Evolutionary conservation across 2,113 vertebrate genomes (phyloP), one percentile per base, ranked within the genome.

Genomic region (Rostratula benghalensis): DNA sequence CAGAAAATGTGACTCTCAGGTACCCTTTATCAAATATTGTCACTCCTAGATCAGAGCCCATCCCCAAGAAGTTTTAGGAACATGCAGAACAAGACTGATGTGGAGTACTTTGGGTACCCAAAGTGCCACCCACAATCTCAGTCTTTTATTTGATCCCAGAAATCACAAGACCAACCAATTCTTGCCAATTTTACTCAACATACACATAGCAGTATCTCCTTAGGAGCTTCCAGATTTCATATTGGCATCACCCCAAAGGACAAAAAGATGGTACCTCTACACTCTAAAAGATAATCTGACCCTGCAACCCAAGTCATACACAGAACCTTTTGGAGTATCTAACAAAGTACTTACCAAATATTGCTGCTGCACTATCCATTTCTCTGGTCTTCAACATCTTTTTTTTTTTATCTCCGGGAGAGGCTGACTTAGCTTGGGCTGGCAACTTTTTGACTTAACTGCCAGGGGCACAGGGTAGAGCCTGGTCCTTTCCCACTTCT

Each of bases 221-320:
- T 13, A 41, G 45, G 41, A 7, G 23, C 5, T 51, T 35, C 13
- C 3, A 0, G 4, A n/a, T 22, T 46, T n/a, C 11, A 0, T 13
- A 10, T 19, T 21, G 11, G 2, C 3, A 5, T 45, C 15, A 76
- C 27, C 16, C 16, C 11, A 7, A 31, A 35, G 9, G 5, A 31
- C 7, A 53, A 30, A 28, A 51, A 37, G 3, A 35, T 8, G 9
- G 4, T 13, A 48, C 20, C 20, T 63, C 45, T 57, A 45, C 6
- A 25, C 7, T 35, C 35, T 3, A 30, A 7, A 37, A 43, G 3
- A 3, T 18, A 25, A 37, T 39, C n/a, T 31, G 2, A 45, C 8
- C 6, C 27, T 11, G 3, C 13, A 53, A 41, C 4, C 1, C 1
- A 90, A 85, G 6, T 12, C 4, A 31, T 1, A 20, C 0, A 37